Percentiles rank a stretch among this genome's conserved stretches.
Conservation (phyloP, 2,113 vertebrate species). For the Percina caprodes region DNA sequence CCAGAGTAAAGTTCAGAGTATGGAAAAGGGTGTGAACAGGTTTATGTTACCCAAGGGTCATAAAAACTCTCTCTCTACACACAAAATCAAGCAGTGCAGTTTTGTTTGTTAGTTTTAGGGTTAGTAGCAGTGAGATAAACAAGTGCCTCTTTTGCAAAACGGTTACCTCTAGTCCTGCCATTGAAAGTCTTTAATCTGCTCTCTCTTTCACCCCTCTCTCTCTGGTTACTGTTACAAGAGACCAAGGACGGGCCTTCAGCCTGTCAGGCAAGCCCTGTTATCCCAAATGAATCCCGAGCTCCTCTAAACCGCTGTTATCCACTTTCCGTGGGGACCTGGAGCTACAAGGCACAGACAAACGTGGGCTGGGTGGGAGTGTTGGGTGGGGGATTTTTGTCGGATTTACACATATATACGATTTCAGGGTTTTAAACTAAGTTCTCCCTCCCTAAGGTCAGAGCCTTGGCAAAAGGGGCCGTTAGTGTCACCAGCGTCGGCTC, state of each 20-base stretch:
- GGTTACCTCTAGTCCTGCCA: conserved; percentile 84
- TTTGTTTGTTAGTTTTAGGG: conserved; percentile 18
- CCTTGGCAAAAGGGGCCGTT: conserved; percentile 8
- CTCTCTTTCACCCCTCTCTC: conserved; percentile 73
- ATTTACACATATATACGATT: conserved; percentile 99
- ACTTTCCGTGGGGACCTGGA: conserved; percentile 89
- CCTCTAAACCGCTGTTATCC: conserved; percentile 93
- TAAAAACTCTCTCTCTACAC: background rate
- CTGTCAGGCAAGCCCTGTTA: conserved; percentile 88
- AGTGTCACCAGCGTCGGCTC: conserved; percentile 12
- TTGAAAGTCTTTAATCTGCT: conserved; percentile 84
- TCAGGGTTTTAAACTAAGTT: conserved; percentile 90
- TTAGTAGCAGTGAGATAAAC: conserved; percentile 64
- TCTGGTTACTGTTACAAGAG: conserved; percentile 86
- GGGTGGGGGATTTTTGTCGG: conserved; percentile 89
- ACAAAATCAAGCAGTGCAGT: background rate
- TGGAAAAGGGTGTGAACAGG: background rate
- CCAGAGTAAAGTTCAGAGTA: background rate
- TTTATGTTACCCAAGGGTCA: background rate
- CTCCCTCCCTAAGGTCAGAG: conserved; percentile 88
- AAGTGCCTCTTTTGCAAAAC: conserved; percentile 82
- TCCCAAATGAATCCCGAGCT: conserved; percentile 88
- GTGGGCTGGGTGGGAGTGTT: conserved; percentile 44
- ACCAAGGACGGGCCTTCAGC: conserved; percentile 42
- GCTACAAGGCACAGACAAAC: conserved; percentile 83